These are phyloP conservation scores for Calidris pygmaea DNA, from an alignment of 2,113 vertebrate species.

Conservation along the genomic window DNA sequence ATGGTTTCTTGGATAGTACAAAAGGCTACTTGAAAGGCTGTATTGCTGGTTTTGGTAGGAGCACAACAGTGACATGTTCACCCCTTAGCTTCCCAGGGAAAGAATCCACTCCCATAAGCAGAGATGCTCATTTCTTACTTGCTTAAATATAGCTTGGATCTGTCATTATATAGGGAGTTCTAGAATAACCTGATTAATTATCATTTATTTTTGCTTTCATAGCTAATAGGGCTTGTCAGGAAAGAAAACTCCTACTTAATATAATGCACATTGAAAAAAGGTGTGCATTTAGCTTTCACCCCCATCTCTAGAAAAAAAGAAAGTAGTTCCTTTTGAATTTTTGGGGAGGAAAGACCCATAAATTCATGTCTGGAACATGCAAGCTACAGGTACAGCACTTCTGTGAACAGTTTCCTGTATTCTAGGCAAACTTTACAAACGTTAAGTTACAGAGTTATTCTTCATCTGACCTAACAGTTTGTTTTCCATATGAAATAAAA, in stretches of 20 bases:
- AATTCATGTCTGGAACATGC: not conserved
- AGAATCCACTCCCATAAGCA: not conserved
- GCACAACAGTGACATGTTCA: not conserved
- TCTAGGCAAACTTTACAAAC: not conserved
- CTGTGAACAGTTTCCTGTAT: not conserved
- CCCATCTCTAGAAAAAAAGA: not conserved
- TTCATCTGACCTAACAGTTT: not conserved
- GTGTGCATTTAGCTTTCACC: not conserved
- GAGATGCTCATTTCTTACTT: not conserved
- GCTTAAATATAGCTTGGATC: accelerated
- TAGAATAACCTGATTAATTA: not conserved
- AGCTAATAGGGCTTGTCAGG: not conserved
- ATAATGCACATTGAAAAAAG: not conserved
- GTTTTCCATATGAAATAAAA: not conserved
- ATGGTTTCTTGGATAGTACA: not conserved
- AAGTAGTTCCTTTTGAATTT: not conserved
- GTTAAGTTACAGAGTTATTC: not conserved
- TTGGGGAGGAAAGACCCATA: not conserved
- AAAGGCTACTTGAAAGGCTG: not conserved
- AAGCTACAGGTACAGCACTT: not conserved
- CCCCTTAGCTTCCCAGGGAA: not conserved
- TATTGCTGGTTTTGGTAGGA: not conserved
- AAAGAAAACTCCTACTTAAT: not conserved
- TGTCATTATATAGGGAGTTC: not conserved
- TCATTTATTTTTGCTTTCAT: not conserved